Percentiles rank a stretch among this genome's conserved stretches.
phyloP scores from a whole-genome alignment of 1,140 invertebrate species.

The Heliconius hermathena region DNA sequence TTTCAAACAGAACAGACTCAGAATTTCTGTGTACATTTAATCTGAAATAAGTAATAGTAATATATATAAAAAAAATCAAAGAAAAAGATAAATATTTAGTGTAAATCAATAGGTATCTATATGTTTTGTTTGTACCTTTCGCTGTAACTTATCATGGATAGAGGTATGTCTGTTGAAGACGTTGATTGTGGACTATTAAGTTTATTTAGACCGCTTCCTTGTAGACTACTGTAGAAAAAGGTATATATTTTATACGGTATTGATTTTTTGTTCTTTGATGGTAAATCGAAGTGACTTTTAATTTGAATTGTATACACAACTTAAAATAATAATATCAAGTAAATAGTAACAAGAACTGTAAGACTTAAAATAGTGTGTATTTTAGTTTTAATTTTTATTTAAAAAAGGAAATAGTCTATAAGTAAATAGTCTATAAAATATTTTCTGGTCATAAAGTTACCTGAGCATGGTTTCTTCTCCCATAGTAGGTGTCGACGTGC shows the following conservation, averaged over 20 bases:
- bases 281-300: too few species aligned
- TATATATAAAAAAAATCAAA: background rate
- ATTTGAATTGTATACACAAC: too few species aligned
- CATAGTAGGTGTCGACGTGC: background rate
- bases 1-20: background rate
- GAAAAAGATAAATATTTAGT: background rate
- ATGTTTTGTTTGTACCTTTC: background rate
- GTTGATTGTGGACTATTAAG: background rate
- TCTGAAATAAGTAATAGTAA: background rate
- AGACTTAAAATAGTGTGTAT: too few species aligned
- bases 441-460: too few species aligned
- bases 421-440: too few species aligned
- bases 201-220: background rate
- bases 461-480: too few species aligned
- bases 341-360: too few species aligned
- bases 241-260: too few species aligned
- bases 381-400: too few species aligned
- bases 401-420: too few species aligned
- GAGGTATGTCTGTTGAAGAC: background rate
- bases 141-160: background rate
- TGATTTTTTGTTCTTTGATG: too few species aligned
- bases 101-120: too few species aligned
- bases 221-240: background rate
- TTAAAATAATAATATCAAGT: background rate
- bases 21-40: background rate